These are phyloP conservation scores for Stramonita haemastoma DNA, from an alignment of 2,888 invertebrate species.

Conservation along the genomic window DNA sequence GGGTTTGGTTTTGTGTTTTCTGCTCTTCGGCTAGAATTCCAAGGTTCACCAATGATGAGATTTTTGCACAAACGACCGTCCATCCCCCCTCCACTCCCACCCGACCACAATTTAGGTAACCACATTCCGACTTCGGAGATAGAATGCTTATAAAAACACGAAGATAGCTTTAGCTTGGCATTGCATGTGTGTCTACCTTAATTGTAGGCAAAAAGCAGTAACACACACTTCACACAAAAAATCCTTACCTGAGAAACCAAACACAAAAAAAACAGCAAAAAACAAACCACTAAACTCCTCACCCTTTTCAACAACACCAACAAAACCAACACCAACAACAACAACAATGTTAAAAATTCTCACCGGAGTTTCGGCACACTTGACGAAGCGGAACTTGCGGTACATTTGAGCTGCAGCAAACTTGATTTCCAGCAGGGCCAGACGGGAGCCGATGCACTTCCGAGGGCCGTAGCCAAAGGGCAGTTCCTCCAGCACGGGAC, in stretches of 20 bases:
- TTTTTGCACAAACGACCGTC: too few relatives aligned
- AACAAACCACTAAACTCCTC: background rate
- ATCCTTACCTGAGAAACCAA: background rate
- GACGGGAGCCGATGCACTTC: slow-evolving; percentile 43
- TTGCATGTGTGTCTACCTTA: too few relatives aligned
- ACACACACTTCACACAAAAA: too few relatives aligned
- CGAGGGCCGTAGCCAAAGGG: slow-evolving; percentile 48
- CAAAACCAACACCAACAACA: background rate
- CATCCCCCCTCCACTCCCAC: too few relatives aligned
- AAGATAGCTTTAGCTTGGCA: too few relatives aligned
- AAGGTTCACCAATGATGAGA: too few relatives aligned
- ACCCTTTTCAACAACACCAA: background rate
- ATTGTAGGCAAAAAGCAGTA: too few relatives aligned
- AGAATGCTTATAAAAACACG: too few relatives aligned
- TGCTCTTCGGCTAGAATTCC: too few relatives aligned
- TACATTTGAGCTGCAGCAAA: slow-evolving; percentile 38
- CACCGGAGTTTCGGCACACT: slow-evolving; percentile 36
- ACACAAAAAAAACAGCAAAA: background rate
- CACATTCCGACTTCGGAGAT: too few relatives aligned
- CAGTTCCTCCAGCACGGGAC: slow-evolving; percentile 9
- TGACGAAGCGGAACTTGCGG: background rate
- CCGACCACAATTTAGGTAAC: too few relatives aligned
- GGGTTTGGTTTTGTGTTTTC: too few relatives aligned
- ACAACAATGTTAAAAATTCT: background rate
- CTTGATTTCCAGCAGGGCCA: slow-evolving; percentile 47